Evolutionary conservation across 23 tunicate species (phyloP).

Genomic region (Trididemnum clinides): DNA sequence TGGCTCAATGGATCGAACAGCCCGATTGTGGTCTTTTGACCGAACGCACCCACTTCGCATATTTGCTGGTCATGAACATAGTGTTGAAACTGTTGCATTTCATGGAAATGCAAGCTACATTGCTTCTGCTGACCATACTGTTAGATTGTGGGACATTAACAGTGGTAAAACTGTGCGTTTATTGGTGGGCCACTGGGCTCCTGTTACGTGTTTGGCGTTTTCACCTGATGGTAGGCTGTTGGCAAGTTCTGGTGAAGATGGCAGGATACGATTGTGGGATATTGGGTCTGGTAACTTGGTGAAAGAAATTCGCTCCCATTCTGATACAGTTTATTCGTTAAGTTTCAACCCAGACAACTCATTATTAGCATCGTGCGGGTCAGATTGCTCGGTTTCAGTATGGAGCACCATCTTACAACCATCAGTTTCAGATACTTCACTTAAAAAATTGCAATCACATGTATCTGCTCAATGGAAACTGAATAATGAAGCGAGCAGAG

Average conservation of each 20-base stretch:
- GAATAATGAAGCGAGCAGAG: background rate
- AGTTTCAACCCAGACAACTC: conserved; percentile 70
- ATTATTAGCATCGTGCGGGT: conserved; percentile 77
- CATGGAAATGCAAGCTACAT: conserved; percentile 72
- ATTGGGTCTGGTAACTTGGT: conserved; percentile 61
- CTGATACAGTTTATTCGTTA: conserved; percentile 68
- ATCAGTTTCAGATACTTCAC: background rate
- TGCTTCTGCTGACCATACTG: conserved; percentile 64
- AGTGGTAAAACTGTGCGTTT: conserved; percentile 84
- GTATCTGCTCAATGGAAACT: background rate
- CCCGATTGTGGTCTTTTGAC: conserved; percentile 62
- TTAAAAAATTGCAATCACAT: background rate
- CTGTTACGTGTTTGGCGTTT: conserved; percentile 64
- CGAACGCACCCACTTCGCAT: conserved; percentile 71
- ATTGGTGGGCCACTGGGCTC: conserved; percentile 85
- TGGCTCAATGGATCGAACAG: conserved; percentile 77
- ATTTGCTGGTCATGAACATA: conserved; percentile 78
- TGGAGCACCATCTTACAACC: too few species aligned
- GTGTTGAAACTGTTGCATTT: conserved; percentile 71
- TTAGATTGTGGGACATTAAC: conserved; percentile 79
- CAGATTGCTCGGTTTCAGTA: conserved; percentile 52
- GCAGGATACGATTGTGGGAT: conserved; percentile 79
- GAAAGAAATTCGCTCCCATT: conserved; percentile 78
- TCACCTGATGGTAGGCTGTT: conserved; percentile 70
- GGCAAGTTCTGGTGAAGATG: conserved; percentile 83